Percentiles rank a stretch among this genome's conserved stretches.
Evolutionary conservation across 2,113 vertebrate species (phyloP).

Genomic region (Macrotus californicus): DNA sequence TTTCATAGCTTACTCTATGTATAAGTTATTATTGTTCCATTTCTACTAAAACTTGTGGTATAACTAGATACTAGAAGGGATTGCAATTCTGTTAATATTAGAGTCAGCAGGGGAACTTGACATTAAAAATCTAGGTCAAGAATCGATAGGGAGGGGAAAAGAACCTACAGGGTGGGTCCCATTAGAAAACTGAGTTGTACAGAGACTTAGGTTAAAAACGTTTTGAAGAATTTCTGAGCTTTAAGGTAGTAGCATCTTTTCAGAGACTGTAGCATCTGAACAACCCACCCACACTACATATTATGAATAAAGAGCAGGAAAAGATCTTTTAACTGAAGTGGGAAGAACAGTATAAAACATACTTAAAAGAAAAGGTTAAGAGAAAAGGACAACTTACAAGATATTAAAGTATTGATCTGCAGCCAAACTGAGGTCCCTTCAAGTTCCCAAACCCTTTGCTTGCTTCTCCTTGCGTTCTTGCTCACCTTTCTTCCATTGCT

Average conservation of each 20-base stretch:
- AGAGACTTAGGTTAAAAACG: not conserved
- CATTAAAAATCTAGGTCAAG: not conserved
- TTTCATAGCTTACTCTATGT: not conserved
- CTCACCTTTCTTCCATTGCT: conserved; percentile 79
- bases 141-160: no score
- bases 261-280: not conserved
- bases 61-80: not conserved
- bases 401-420: not conserved
- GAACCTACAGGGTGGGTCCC: not conserved
- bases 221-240: not conserved
- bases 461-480: conserved; percentile 88
- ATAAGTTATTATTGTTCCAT: not conserved
- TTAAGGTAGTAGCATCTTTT: not conserved
- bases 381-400: conserved; percentile 57
- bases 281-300: not conserved
- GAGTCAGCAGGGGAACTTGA: not conserved
- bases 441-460: conserved; percentile 79
- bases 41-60: not conserved
- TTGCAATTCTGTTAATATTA: not conserved
- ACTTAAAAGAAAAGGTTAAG: conserved; percentile 59
- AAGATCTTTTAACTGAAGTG: not conserved
- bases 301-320: not conserved
- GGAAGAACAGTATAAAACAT: conserved; percentile 32
- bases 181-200: not conserved
- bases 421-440: conserved; percentile 80